Conservation (phyloP, 2,888 invertebrate species). For the Nematopogon swammerdamellus region DNA sequence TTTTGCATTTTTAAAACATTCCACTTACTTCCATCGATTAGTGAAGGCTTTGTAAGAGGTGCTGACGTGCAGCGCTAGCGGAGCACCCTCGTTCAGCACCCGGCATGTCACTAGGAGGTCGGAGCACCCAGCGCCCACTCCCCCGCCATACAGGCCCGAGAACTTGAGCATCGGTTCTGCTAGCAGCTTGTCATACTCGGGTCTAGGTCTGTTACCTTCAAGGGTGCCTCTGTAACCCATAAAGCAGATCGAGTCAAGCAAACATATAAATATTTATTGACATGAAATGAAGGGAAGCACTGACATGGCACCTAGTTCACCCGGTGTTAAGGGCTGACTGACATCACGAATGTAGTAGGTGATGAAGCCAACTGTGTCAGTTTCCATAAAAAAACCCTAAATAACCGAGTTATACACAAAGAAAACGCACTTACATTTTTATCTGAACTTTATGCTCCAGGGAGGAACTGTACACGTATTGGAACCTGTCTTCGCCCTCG, state of each 20-base stretch:
- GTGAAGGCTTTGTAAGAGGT: slow-evolving; percentile 92
- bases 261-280: too few species aligned
- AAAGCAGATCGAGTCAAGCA: slow-evolving; percentile 3
- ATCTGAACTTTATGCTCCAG: slow-evolving; percentile 83
- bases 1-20: too few species aligned
- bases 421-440: slow-evolving; percentile 72
- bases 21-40: slow-evolving; percentile 85
- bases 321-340: too few species aligned
- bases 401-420: neutral
- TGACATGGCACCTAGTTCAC: too few species aligned
- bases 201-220: slow-evolving; percentile 85
- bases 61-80: slow-evolving; percentile 80
- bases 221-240: slow-evolving; percentile 74
- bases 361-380: too few species aligned
- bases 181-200: slow-evolving; percentile 83
- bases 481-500: slow-evolving; percentile 74
- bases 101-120: slow-evolving; percentile 88
- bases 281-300: too few species aligned
- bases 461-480: slow-evolving; percentile 90
- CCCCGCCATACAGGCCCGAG: slow-evolving; percentile 82
- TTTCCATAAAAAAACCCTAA: too few species aligned
- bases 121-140: slow-evolving; percentile 74
- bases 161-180: slow-evolving; percentile 87
- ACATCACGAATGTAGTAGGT: too few species aligned
- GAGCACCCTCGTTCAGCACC: slow-evolving; percentile 75